Evolutionary conservation across 1,140 invertebrate species (phyloP).

Genomic region (Adelges cooleyi): DNA sequence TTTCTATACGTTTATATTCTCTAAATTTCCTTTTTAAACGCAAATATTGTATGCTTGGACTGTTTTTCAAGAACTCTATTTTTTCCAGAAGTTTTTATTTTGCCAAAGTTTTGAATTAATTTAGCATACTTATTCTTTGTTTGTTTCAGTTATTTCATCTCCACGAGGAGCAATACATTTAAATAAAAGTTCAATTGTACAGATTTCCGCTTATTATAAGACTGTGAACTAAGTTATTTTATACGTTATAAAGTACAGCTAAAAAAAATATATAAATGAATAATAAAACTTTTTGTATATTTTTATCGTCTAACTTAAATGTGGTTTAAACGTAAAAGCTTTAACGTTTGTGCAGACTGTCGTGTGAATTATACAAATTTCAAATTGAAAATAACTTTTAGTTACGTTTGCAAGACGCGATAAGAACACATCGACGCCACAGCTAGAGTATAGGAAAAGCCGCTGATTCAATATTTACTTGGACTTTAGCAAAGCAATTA

Average conservation of each 20-base stretch:
- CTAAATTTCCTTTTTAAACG: too few relatives aligned
- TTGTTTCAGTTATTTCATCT: constrained; percentile 14
- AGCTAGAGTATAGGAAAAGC: not conserved
- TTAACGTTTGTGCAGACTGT: constrained; percentile 21
- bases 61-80: too few relatives aligned
- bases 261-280: constrained; percentile 13
- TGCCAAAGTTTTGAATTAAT: too few relatives aligned
- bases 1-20: too few relatives aligned
- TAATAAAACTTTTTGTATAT: constrained; percentile 21
- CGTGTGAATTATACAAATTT: constrained; percentile 23
- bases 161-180: constrained; percentile 20
- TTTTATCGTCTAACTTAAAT: constrained; percentile 14
- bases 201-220: constrained; percentile 12
- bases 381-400: constrained; percentile 16
- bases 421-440: too few relatives aligned
- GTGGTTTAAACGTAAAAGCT: constrained; percentile 24
- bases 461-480: constrained; percentile 8
- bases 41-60: too few relatives aligned
- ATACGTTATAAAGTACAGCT: constrained; percentile 12
- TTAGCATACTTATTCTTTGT: constrained; percentile 4
- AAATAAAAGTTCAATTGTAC: constrained; percentile 25
- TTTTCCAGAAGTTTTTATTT: too few relatives aligned
- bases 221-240: constrained; percentile 9
- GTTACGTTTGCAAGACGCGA: too few relatives aligned
- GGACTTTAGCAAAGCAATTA: constrained; percentile 2